Base-by-base conservation (phyloP, 2,797 vertebrate species). In the Fistularia tabacaria region DNA sequence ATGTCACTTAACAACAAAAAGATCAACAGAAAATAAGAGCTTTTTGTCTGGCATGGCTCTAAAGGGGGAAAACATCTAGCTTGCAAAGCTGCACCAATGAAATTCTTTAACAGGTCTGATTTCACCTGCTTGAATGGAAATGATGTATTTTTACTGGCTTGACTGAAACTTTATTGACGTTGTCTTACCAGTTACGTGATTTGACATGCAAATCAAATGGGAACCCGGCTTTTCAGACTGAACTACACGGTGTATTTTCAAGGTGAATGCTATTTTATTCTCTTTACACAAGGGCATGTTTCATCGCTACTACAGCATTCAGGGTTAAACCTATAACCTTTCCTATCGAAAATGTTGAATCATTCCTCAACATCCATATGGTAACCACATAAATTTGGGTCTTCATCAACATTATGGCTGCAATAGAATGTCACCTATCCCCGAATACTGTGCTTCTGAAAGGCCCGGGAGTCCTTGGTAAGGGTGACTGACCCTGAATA, bases 301-400 rank as follows among this genome's bases (percentile, higher is more conserved):
- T 79, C 75, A 80, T 71, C 13, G 64, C 72, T 40, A 39, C 47
- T 14, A 54, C 70, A 48, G 62, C 73, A 71, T 69, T 65, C 54
- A 49, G 70, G 40, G 49, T 54, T 77, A 71, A 82, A 84, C 76
- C 74, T 41, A 39, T 82, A 81, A 84, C 88, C 86, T 84, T 79
- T 77, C 36, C 76, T 40, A 82, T 87, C 56, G 38, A 74, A 79
- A 71, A 62, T 70, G 12, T 79, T 75, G 81, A 84, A 79, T 83
- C 80, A 80, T 78, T 76, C 68, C 58, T 73, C 76, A 60, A 67
- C 79, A 81, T 85, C 76, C 76, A 82, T 83, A 86, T 86, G 80
- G 81, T 88, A 85, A 88, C 82, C 85, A 86, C 85, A 88, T 87
- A 88, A 85, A 88, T 87, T 87, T 86, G 80, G 78, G 83, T 71